Evolutionary conservation across 2,797 vertebrate genomes (phyloP).

Genomic region (Lacerta agilis): DNA sequence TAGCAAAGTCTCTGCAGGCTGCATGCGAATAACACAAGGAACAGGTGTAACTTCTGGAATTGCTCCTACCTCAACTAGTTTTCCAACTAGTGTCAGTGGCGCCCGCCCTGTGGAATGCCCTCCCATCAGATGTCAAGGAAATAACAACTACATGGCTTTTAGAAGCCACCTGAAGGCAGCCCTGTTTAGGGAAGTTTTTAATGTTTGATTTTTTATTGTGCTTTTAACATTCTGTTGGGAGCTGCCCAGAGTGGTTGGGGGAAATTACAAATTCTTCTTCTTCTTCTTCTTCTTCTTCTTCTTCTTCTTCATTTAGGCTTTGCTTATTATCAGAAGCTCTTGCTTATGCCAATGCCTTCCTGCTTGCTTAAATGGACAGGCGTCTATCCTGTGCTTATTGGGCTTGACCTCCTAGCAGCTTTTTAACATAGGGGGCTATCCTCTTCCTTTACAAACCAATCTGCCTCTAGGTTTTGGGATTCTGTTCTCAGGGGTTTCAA

Average conservation of each 20-base stretch:
- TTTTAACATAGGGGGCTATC: not conserved
- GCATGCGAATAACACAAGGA: conserved; percentile 22
- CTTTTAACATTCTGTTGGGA: too few relatives aligned
- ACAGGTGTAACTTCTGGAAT: not conserved
- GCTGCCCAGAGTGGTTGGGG: too few relatives aligned
- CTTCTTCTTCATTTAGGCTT: not conserved
- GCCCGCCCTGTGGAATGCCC: too few relatives aligned
- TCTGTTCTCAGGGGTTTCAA: too few relatives aligned
- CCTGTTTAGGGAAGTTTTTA: too few relatives aligned
- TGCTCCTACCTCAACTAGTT: not conserved
- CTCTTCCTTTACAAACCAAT: not conserved
- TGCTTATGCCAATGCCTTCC: not conserved
- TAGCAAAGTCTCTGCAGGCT: not conserved
- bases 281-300: too few relatives aligned
- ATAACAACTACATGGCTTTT: too few relatives aligned
- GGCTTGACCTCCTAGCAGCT: not conserved
- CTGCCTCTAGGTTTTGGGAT: not conserved
- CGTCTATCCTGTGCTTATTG: not conserved
- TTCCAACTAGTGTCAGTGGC: not conserved
- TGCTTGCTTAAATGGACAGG: not conserved
- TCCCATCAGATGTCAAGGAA: too few relatives aligned
- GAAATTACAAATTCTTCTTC: too few relatives aligned
- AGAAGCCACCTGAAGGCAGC: too few relatives aligned
- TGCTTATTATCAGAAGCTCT: too few relatives aligned
- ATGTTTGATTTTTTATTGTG: too few relatives aligned